Evolutionary conservation across 2,888 invertebrate species (phyloP), one percentile per base, ranked within the genome.

Genomic region (Dorcus parallelipipedus): DNA sequence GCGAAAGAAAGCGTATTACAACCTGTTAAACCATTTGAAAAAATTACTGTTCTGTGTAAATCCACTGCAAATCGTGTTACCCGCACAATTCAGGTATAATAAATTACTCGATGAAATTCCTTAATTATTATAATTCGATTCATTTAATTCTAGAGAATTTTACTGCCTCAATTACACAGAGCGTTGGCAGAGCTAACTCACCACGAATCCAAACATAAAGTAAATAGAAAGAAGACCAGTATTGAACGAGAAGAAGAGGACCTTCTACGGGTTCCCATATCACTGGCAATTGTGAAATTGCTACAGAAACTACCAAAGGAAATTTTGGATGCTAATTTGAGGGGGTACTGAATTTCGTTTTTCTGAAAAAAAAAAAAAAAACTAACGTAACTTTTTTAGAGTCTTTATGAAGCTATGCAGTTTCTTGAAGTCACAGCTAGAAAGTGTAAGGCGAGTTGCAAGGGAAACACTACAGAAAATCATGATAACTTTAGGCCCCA

Each of bases 401-500:
- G 87, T 95, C 52, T 88, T 95, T 62, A 87, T 92, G 81, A 96
- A 96, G 76, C 81, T 97, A 1, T 94, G 94, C 71, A 89, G 91
- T 0, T 95, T 97, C 74, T 78, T 98, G 58, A 93, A 93, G 75
- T 96, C 96, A 0, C 90, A 91, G 2, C 77, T 95, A 17, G 90
- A 91, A 67, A 93, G 93, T 70, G 92, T 97, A 2, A 84, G 97
- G 43, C 86, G 91, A 71, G 80, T 87, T 0, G 90, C 97, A 0
- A 84, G 96, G 38, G 93, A 95, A 74, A 95, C 93, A n/a, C 83
- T 98, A n/a, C 89, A 92, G 67, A 92, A 94, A 77, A 92, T 97
- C 26, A 90, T 95, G 87, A 72, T 86, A 0, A 86, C 91, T 0
- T 82, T 99, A 7, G 97, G 97, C 0, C 86, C 94, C 0, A 79